phyloP scores from a whole-genome alignment of 2,888 invertebrate species.

The Iselma pallidipennis region DNA sequence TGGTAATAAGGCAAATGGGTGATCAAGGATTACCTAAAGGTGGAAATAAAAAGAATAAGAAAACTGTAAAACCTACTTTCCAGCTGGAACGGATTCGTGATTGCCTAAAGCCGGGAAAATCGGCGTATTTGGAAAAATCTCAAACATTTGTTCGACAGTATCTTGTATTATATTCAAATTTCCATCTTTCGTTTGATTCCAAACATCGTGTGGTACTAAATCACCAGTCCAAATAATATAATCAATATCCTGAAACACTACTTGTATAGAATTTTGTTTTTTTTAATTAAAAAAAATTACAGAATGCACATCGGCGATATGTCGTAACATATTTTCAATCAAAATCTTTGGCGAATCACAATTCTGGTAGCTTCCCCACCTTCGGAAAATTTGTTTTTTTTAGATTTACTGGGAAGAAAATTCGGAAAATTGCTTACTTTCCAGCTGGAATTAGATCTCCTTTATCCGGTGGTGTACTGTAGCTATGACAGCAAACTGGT shows the following conservation, averaged over 20 bases:
- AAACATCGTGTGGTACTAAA: conserved; percentile 92
- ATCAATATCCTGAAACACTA: conserved; percentile 74
- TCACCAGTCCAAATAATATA: conserved; percentile 97
- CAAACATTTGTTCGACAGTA: conserved; percentile 79
- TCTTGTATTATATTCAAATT: conserved; percentile 82
- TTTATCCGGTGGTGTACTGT: conserved; percentile 73
- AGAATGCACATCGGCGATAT: conserved; percentile 81
- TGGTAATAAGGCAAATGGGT: no score
- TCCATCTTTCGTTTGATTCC: conserved; percentile 87
- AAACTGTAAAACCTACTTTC: conserved; percentile 66
- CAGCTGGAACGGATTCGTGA: conserved; percentile 96
- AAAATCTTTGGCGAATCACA: conserved; percentile 92
- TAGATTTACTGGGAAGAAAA: not conserved
- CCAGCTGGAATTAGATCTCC: conserved; percentile 75
- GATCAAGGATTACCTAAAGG: no score
- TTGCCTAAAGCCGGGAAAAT: conserved; percentile 95
- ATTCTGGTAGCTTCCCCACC: conserved; percentile 93
- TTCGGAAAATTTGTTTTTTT: conserved; percentile 39
- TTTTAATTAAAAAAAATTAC: conserved; percentile 57
- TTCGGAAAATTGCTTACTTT: conserved; percentile 41
- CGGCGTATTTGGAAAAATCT: conserved; percentile 85
- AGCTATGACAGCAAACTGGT: conserved; percentile 88
- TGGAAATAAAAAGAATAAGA: not conserved
- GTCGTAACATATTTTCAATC: conserved; percentile 87
- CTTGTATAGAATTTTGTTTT: not conserved